These are phyloP conservation scores for Leiothrix lutea DNA, from an alignment of 2,113 vertebrate genomes.

Conservation along the genomic window DNA sequence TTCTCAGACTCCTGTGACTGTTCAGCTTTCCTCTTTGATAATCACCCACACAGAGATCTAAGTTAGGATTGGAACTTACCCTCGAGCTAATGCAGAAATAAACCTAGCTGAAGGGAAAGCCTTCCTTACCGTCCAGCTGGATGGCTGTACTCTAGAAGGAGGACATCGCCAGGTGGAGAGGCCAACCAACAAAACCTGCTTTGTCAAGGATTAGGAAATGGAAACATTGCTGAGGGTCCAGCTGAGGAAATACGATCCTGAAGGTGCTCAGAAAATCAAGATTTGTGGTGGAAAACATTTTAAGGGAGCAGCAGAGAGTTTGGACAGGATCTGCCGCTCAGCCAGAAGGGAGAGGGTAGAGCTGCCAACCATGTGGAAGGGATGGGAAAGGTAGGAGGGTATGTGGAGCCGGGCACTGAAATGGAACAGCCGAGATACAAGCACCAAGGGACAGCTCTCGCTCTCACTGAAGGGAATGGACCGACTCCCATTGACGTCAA, in stretches of 20 bases:
- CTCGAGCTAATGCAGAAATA: neutral
- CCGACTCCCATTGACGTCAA: slow-evolving; percentile 64
- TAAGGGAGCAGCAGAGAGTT: neutral
- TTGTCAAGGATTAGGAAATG: neutral
- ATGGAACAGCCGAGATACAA: neutral
- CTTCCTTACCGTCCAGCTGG: neutral
- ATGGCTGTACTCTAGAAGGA: neutral
- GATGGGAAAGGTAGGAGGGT: slow-evolving; percentile 21
- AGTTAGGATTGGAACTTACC: neutral
- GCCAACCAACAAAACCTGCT: neutral
- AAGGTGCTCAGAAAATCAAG: neutral
- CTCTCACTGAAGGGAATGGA: slow-evolving; percentile 57
- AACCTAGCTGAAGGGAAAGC: neutral
- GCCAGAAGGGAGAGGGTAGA: neutral
- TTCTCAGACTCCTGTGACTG: neutral
- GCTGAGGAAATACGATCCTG: neutral
- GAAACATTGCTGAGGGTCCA: neutral
- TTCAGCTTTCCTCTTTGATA: slow-evolving; percentile 14
- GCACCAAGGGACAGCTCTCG: slow-evolving; percentile 18
- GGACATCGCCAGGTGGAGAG: neutral
- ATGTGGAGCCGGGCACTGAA: neutral
- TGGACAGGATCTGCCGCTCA: neutral
- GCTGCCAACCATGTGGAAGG: neutral
- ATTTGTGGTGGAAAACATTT: neutral
- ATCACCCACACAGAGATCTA: neutral